Conservation (phyloP, 2,113 vertebrate species). For the Syngnathus scovelli region DNA sequence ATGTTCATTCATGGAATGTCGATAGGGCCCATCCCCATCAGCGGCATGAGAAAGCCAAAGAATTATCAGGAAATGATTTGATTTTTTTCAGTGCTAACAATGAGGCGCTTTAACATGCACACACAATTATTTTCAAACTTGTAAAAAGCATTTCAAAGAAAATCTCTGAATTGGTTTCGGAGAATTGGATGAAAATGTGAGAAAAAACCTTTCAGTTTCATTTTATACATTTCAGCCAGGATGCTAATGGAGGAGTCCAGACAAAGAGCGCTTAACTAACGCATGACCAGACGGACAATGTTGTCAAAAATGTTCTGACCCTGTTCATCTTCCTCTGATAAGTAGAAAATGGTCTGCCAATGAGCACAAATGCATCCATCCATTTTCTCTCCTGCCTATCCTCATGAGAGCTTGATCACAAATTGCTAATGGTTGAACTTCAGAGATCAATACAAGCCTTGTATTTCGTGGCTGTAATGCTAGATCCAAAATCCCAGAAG, state of each 20-base stretch:
- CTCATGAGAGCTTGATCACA: not conserved
- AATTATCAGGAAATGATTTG: not conserved
- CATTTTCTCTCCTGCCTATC: not conserved
- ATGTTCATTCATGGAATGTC: slow-evolving; percentile 51
- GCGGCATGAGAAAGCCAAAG: slow-evolving; percentile 15
- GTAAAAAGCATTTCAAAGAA: too few species aligned
- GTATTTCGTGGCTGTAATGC: not conserved
- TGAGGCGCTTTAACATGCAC: not conserved
- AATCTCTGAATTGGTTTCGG: too few species aligned
- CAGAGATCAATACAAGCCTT: not conserved
- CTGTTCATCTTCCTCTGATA: too few species aligned
- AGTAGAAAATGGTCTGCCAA: not conserved
- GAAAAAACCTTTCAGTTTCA: not conserved
- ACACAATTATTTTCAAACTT: too few species aligned
- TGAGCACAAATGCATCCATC: not conserved
- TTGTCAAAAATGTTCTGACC: not conserved
- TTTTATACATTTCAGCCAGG: not conserved
- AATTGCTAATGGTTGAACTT: not conserved
- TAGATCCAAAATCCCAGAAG: too few species aligned
- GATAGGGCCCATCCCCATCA: slow-evolving; percentile 11
- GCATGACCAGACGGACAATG: not conserved
- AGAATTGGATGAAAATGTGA: not conserved
- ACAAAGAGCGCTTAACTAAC: not conserved
- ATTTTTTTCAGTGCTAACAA: too few species aligned
- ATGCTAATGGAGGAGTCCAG: not conserved